Conservation (phyloP, 2,113 vertebrate species). For the Psilopsiagon aurifrons region DNA sequence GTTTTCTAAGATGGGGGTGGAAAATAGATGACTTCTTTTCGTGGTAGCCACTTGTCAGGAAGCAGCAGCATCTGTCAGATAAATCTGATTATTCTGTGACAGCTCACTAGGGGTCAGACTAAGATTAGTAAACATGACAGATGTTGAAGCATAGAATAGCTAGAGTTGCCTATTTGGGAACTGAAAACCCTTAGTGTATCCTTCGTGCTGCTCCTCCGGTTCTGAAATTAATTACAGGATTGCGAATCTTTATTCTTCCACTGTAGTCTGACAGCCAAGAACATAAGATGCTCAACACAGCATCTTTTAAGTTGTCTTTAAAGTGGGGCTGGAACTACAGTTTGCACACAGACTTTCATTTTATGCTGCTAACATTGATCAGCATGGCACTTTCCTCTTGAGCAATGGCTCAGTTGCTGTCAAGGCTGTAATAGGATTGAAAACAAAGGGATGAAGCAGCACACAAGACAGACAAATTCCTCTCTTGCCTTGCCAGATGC, state of each 20-base stretch:
- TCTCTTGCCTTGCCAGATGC: slow-evolving; percentile 20
- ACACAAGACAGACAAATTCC: neutral
- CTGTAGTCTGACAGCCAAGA: neutral
- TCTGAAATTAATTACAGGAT: slow-evolving; percentile 12
- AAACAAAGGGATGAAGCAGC: neutral
- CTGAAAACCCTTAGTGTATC: neutral
- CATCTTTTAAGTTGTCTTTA: neutral
- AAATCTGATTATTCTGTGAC: slow-evolving; percentile 29
- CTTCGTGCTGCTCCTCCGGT: neutral
- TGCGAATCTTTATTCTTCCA: neutral
- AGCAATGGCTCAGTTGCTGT: neutral
- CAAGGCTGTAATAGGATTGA: neutral
- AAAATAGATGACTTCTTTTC: neutral
- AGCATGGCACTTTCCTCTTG: neutral
- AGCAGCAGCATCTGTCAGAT: neutral
- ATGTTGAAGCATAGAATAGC: neutral
- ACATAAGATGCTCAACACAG: neutral
- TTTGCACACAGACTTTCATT: neutral
- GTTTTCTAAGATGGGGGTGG: neutral
- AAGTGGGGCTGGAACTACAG: neutral
- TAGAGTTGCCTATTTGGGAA: neutral
- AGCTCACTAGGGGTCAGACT: slow-evolving; percentile 66
- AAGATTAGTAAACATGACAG: slow-evolving; percentile 4
- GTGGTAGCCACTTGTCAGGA: neutral
- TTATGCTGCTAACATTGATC: neutral